A percentile compares a stretch with the other conserved stretches of the same genome.
Evolutionary conservation across 1,140 invertebrate genomes (phyloP).

Genomic region (Acyrthosiphon pisum): DNA sequence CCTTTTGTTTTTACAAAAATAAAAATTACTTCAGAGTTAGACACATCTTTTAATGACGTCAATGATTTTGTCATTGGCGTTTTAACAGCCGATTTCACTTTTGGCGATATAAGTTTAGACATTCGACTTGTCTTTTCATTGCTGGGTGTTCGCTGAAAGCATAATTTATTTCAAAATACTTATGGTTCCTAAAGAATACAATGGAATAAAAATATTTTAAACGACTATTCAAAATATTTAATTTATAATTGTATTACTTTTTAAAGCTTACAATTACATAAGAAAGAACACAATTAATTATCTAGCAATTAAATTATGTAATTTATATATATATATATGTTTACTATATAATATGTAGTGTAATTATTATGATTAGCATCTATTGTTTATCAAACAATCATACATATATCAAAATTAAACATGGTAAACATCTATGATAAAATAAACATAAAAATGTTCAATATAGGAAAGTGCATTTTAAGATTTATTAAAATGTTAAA

Average conservation of each 20-base stretch:
- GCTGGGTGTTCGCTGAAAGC: slow-evolving; percentile 42
- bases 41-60: slow-evolving; percentile 46
- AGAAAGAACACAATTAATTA: background rate
- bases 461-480: background rate
- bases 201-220: background rate
- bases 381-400: background rate
- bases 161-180: slow-evolving; percentile 46
- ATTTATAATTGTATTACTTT: background rate
- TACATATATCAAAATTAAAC: background rate
- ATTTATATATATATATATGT: background rate
- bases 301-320: background rate
- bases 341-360: background rate
- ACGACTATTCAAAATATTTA: background rate
- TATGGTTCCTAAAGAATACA: background rate
- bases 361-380: background rate
- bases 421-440: background rate
- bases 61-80: slow-evolving; percentile 52
- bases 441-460: background rate
- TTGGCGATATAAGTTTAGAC: slow-evolving; percentile 51
- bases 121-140: slow-evolving; percentile 47
- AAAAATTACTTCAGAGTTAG: slow-evolving; percentile 48
- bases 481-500: background rate
- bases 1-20: slow-evolving; percentile 42
- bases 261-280: background rate
- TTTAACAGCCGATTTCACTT: slow-evolving; percentile 45